Conservation (phyloP, 2,113 vertebrate species). For the Mustelus asterias region DNA sequence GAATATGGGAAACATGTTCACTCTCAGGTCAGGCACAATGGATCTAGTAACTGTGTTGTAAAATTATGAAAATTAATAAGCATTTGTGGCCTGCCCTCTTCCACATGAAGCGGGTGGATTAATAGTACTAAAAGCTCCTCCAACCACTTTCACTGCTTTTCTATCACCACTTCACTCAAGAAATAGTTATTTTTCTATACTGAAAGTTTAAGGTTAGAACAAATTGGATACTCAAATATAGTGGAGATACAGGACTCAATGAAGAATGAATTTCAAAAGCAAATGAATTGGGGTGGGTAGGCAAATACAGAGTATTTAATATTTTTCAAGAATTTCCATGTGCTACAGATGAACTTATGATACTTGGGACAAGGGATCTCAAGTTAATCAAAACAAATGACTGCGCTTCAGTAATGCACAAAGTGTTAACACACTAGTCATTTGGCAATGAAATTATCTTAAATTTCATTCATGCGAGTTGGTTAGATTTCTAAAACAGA, state of each 20-base stretch:
- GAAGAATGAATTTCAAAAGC: not conserved
- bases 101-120: not conserved
- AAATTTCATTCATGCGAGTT: not conserved
- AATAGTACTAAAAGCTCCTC: not conserved
- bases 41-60: not conserved
- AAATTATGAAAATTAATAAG: not conserved
- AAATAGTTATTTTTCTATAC: not conserved
- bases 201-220: not conserved
- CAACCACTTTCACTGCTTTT: not conserved
- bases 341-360: not conserved
- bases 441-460: not conserved
- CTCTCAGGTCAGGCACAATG: not conserved
- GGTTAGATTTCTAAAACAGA: slow-evolving; percentile 1
- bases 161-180: not conserved
- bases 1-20: not conserved
- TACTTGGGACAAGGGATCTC: not conserved
- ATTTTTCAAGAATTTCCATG: not conserved
- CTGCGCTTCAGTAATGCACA: not conserved
- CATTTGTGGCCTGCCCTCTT: not conserved
- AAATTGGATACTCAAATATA: not conserved
- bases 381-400: slow-evolving; percentile 27
- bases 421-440: not conserved
- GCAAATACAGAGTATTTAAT: not conserved
- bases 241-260: not conserved
- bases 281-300: not conserved